Percentiles rank a stretch among this genome's conserved stretches.
phyloP scores from a whole-genome alignment of 2,113 vertebrate genomes.

The Saimiri boliviensis region DNA sequence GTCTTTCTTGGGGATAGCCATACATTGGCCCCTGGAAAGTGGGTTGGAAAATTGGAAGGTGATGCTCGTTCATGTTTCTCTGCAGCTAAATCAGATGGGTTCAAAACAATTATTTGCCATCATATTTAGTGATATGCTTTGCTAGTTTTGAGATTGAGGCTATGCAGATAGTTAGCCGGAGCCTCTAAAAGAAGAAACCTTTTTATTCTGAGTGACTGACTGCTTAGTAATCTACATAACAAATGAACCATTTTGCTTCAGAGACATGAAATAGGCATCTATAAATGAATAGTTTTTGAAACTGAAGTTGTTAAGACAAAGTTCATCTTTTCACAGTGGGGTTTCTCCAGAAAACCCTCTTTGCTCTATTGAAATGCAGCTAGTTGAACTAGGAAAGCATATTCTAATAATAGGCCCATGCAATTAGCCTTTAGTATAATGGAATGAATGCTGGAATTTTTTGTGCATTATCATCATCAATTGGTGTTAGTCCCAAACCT shows the following conservation, averaged over 20 bases:
- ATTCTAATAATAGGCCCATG: conserved; percentile 51
- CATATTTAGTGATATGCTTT: conserved; percentile 13
- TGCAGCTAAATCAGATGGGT: background rate
- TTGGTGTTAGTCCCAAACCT: conserved; percentile 54
- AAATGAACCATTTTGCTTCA: conserved; percentile 58
- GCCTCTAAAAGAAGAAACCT: conserved; percentile 49
- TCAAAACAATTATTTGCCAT: conserved; percentile 20
- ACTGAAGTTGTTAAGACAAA: conserved; percentile 65
- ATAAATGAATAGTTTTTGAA: conserved; percentile 64
- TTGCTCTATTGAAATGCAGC: conserved; percentile 53
- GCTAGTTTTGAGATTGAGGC: conserved; percentile 16
- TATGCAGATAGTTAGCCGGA: conserved; percentile 21
- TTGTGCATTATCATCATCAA: conserved; percentile 51
- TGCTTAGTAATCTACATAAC: conserved; percentile 61
- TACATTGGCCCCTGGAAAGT: background rate
- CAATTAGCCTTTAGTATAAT: conserved; percentile 54
- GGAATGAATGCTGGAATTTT: conserved; percentile 53
- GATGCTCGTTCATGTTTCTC: background rate
- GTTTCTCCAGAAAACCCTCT: conserved; percentile 56
- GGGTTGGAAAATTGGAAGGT: background rate
- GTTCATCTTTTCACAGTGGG: conserved; percentile 70
- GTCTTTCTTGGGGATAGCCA: background rate
- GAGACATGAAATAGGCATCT: conserved; percentile 49
- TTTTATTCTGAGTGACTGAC: conserved; percentile 42
- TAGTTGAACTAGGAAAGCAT: conserved; percentile 51